Base-by-base conservation (phyloP, 1,140 invertebrate genomes). In the Trissolcus basalis region DNA sequence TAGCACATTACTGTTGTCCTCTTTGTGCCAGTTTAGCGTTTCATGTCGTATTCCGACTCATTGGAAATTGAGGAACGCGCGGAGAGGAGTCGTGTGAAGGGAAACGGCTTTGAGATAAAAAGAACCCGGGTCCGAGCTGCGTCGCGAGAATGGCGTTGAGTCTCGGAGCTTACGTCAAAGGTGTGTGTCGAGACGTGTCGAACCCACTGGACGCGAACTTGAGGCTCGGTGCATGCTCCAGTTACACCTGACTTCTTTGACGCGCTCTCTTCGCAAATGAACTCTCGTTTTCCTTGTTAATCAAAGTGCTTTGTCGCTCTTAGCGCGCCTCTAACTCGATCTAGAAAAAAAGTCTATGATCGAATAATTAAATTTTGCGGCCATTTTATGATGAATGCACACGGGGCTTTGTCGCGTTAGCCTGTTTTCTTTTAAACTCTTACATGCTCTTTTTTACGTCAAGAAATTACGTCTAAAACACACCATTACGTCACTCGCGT, bases 1-100 rank as follows among this genome's bases (percentile, higher is more conserved):
- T 70, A 67, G 70, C 60, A 77, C 75, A 64, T 79, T 75, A 77
- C 79, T 73, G 81, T 73, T 82, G 77, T 80, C 80, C 81, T 82
- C 86, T 88, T 88, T 88, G 86, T 87, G 82, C 71, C 82, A 85
- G 83, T 87, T 87, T 86, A 87, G 82, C 83, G 85, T 87, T 87
- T 87, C 84, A 86, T 85, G 85, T 85, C 85, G 83, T 88, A 89
- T 89, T 89, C 86, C 87, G 80, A 88, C 83, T 88, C 87, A 88
- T 88, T 89, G 86, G 83, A 89, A 88, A 89, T 87, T 88, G 86
- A 86, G 84, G 81, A 84, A 84, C 84, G 80, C 55, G 36, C 64
- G n/a, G 41, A 74, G 73, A 79, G 55, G 49, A 81, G 77, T 74
- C 69, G 81, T 80, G 83, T 79, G 79, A 82, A 82, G 83, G 82